A percentile compares a stretch with the other conserved stretches of the same genome.
Conservation (phyloP, 2,888 invertebrate species). For the Argyra leucocephala region DNA sequence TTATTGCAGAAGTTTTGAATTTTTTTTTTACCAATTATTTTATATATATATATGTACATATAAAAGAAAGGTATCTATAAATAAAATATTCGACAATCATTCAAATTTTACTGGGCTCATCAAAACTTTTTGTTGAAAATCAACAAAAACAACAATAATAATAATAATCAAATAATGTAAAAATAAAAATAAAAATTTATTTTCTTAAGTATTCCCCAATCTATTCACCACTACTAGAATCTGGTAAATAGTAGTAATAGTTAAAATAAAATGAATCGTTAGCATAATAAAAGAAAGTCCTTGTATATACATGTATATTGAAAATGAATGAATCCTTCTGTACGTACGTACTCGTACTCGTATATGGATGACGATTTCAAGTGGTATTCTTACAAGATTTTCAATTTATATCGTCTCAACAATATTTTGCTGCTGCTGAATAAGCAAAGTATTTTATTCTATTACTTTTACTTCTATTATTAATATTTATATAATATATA, state of each 20-base stretch:
- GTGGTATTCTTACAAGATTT: background rate
- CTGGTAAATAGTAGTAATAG: background rate
- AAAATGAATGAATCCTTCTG: no score
- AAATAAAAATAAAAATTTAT: background rate
- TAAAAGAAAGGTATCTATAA: no score
- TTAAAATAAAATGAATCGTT: background rate
- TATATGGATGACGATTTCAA: background rate
- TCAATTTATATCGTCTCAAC: constrained; percentile 1
- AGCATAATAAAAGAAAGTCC: background rate
- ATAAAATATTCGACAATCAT: no score
- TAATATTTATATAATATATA: background rate
- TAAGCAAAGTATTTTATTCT: background rate
- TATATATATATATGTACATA: no score
- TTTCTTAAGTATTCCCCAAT: background rate
- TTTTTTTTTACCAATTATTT: no score
- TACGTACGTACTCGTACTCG: no score
- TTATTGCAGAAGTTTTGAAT: no score
- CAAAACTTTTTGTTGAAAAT: background rate
- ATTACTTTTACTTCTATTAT: background rate
- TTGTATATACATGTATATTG: no score
- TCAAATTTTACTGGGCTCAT: background rate
- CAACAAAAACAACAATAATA: no score
- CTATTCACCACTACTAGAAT: background rate
- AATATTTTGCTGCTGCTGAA: background rate
- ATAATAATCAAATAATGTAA: no score